phyloP scores from a whole-genome alignment of 2,797 vertebrate species.

The Lithobates pipiens region DNA sequence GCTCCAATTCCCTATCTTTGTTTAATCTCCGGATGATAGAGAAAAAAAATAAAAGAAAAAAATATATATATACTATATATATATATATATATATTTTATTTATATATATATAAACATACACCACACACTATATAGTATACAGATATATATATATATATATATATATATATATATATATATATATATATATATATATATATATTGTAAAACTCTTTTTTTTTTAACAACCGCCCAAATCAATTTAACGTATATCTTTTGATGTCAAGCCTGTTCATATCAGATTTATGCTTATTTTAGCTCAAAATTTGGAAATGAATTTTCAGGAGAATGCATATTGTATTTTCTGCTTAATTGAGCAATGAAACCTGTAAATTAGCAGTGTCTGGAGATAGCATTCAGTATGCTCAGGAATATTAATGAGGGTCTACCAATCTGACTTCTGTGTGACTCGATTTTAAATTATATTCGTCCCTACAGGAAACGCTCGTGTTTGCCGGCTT shows the following conservation, averaged over 20 bases:
- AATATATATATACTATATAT: no score
- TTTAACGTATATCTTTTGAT: conserved; percentile 65
- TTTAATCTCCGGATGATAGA: conserved; percentile 72
- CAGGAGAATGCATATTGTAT: conserved; percentile 62
- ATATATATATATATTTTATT: no score
- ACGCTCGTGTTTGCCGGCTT: conserved; percentile 21
- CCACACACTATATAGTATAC: no score
- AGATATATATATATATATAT: no score
- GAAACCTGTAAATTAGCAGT: conserved; percentile 63
- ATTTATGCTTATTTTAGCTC: conserved; percentile 63
- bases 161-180: no score
- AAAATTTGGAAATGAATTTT: conserved; percentile 62
- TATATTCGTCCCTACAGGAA: conserved; percentile 53
- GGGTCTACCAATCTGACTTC: conserved; percentile 52
- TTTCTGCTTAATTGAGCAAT: conserved; percentile 67
- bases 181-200: no score
- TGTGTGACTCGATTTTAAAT: conserved; percentile 61
- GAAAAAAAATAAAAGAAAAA: conserved; percentile 3
- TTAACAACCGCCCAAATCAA: conserved; percentile 71
- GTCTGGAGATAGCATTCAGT: conserved; percentile 60
- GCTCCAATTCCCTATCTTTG: conserved; percentile 66
- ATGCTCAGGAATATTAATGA: conserved; percentile 64
- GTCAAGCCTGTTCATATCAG: conserved; percentile 61
- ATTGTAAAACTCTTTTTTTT: conserved; percentile 53
- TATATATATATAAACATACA: no score